Percentiles rank a stretch among this genome's conserved stretches.
Conservation (phyloP, 2,888 invertebrate species). For the Tenthredo scrophulariae region DNA sequence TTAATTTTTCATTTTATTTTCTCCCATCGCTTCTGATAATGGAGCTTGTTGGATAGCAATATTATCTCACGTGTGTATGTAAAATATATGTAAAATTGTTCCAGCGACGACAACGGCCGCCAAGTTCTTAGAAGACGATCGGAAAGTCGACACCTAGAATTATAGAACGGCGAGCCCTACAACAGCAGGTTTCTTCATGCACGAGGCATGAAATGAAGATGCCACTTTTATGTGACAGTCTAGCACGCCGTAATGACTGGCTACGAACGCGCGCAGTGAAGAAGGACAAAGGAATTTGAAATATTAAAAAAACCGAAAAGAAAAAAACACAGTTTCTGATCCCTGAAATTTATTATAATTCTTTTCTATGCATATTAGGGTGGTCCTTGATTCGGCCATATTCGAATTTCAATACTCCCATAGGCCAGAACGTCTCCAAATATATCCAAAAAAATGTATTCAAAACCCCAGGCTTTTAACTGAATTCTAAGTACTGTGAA, state of each 20-base stretch:
- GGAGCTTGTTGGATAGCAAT: conserved; percentile 16
- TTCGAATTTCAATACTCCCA: too few relatives aligned
- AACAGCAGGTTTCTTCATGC: conserved; percentile 24
- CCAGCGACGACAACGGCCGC: conserved; percentile 22
- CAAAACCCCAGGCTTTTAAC: too few relatives aligned
- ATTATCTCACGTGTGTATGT: conserved; percentile 52
- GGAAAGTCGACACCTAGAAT: conserved; percentile 52
- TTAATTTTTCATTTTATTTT: neutral
- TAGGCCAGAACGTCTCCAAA: too few relatives aligned
- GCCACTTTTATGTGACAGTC: conserved; percentile 44
- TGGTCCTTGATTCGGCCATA: too few relatives aligned
- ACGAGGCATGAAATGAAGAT: conserved; percentile 21
- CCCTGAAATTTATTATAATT: neutral
- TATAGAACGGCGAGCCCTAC: conserved; percentile 12
- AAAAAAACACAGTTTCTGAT: neutral
- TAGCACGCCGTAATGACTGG: conserved; percentile 17
- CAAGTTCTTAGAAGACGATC: conserved; percentile 46
- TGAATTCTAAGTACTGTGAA: too few relatives aligned
- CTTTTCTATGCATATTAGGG: neutral
- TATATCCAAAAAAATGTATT: too few relatives aligned
- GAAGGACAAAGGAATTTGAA: conserved; percentile 16
- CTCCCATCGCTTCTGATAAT: neutral
- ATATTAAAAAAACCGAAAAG: neutral
- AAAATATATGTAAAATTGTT: conserved; percentile 61
- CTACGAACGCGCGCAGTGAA: neutral